These are phyloP conservation scores for Microcebus ravelobensis DNA, from an alignment of 2,113 vertebrate genomes.

Conservation along the genomic window DNA sequence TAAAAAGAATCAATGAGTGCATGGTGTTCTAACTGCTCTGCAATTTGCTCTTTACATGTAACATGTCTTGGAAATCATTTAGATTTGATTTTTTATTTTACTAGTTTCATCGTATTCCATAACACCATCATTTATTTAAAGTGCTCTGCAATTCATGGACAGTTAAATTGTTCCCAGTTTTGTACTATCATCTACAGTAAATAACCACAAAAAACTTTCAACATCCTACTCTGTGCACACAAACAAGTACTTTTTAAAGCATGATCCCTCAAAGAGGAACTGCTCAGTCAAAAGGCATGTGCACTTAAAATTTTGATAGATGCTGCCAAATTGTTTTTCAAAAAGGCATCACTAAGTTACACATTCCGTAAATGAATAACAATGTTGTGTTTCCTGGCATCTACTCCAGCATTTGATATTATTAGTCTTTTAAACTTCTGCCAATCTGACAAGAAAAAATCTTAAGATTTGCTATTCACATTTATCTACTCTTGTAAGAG, in stretches of 20 bases:
- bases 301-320: constrained; percentile 3
- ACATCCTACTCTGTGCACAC: background rate
- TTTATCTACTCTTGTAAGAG: background rate
- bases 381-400: constrained; percentile 55
- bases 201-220: background rate
- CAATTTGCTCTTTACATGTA: background rate
- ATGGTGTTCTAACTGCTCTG: background rate
- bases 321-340: constrained; percentile 59
- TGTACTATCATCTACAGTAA: background rate
- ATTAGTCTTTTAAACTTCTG: constrained; percentile 66
- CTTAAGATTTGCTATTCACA: constrained; percentile 8
- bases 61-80: background rate
- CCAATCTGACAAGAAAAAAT: constrained; percentile 47
- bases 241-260: constrained; percentile 33
- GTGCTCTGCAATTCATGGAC: background rate
- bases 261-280: constrained; percentile 34
- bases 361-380: constrained; percentile 14
- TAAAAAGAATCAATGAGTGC: fast-evolving
- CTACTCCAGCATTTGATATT: constrained; percentile 16
- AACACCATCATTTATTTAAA: background rate
- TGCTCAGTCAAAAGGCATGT: constrained; percentile 11
- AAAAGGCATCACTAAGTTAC: constrained; percentile 7
- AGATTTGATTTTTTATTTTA: background rate
- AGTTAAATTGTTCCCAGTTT: background rate
- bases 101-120: background rate